Evolutionary conservation across 2,888 invertebrate genomes (phyloP).

Genomic region (Brachynemurus nebulosus): DNA sequence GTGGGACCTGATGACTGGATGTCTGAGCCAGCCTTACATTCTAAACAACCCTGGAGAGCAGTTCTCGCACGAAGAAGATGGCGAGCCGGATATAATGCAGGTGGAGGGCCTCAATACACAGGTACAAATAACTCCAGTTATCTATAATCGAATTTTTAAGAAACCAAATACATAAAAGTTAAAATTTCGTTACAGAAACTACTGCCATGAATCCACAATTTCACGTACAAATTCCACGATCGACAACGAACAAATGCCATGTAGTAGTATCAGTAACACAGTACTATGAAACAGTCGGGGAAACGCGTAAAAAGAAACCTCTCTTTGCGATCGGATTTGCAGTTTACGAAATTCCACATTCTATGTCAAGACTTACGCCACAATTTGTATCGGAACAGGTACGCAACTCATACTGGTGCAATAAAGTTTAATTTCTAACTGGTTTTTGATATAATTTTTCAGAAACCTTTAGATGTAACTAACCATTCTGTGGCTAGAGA

Average conservation of each 20-base stretch:
- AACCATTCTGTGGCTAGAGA: constrained; percentile 50
- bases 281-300: constrained; percentile 39
- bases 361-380: constrained; percentile 42
- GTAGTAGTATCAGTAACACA: constrained; percentile 59
- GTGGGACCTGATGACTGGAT: constrained; percentile 66
- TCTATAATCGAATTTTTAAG: background rate
- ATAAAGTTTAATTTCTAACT: background rate
- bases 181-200: constrained; percentile 34
- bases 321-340: constrained; percentile 54
- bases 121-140: constrained; percentile 26
- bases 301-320: constrained; percentile 35
- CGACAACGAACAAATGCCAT: constrained; percentile 49
- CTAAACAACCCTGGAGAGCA: constrained; percentile 55
- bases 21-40: constrained; percentile 49
- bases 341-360: constrained; percentile 52
- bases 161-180: background rate
- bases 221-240: constrained; percentile 51
- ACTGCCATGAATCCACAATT: constrained; percentile 57
- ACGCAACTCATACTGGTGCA: constrained; percentile 13
- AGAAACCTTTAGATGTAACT: constrained; percentile 52
- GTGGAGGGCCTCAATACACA: constrained; percentile 46
- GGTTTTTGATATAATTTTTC: constrained; percentile 18
- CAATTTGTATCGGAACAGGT: constrained; percentile 46
- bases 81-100: constrained; percentile 55
- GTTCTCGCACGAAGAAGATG: constrained; percentile 52